Conservation (phyloP, 2,888 invertebrate genomes). For the Mesorhabditis belari region DNA sequence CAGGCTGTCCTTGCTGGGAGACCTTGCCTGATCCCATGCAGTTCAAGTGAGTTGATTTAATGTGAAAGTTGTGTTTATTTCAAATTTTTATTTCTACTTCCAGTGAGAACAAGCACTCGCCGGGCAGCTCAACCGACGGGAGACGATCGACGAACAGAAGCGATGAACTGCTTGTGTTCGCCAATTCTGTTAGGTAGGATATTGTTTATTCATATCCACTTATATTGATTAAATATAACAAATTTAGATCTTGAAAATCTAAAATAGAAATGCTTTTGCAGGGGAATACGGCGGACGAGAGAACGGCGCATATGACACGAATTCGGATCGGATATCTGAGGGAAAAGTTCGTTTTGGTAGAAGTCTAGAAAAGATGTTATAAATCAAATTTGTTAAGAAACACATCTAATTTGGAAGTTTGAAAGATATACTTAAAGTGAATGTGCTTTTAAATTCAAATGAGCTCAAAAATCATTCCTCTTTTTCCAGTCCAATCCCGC, state of each 20-base stretch:
- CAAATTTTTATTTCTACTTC: not conserved
- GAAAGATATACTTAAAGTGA: too few relatives aligned
- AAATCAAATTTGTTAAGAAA: too few relatives aligned
- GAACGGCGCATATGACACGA: not conserved
- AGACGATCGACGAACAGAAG: not conserved
- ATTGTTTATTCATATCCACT: not conserved
- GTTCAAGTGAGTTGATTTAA: slow-evolving; percentile 9
- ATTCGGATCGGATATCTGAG: not conserved
- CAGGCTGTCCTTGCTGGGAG: slow-evolving; percentile 37
- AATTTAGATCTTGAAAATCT: too few relatives aligned
- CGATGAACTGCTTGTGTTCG: not conserved
- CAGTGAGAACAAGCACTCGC: not conserved
- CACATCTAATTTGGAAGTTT: too few relatives aligned
- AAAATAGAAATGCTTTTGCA: too few relatives aligned
- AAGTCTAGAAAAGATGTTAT: too few relatives aligned
- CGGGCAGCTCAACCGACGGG: not conserved
- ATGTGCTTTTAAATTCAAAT: too few relatives aligned
- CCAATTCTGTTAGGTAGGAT: not conserved
- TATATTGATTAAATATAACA: not conserved
- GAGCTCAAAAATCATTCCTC: too few relatives aligned
- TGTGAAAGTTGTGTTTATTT: too few relatives aligned
- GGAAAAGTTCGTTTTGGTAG: too few relatives aligned
- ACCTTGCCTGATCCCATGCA: slow-evolving; percentile 41
- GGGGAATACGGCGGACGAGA: not conserved
- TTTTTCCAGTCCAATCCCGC: too few relatives aligned